phyloP scores from a whole-genome alignment of 2,797 vertebrate genomes.

The Stomatorhinus walkeri region DNA sequence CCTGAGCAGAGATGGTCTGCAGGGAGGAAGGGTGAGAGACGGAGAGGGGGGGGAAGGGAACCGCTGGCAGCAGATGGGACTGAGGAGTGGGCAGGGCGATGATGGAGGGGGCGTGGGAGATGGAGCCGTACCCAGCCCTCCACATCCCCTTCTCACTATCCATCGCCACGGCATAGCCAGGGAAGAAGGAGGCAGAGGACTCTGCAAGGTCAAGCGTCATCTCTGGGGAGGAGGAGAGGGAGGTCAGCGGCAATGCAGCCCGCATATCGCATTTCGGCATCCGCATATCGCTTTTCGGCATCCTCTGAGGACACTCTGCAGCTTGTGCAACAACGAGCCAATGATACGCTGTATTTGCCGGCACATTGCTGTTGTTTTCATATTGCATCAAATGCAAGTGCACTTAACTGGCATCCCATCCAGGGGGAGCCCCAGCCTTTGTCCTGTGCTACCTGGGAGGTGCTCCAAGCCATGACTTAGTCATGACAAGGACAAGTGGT shows the following conservation, averaged over 20 bases:
- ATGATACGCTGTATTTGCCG: no score
- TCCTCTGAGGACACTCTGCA: neutral
- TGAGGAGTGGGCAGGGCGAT: conserved; percentile 71
- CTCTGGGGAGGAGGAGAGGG: conserved; percentile 41
- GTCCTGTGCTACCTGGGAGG: neutral
- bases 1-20: conserved; percentile 63
- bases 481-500: neutral
- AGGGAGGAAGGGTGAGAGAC: conserved; percentile 49
- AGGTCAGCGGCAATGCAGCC: neutral
- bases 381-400: neutral
- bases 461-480: neutral
- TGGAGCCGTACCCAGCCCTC: conserved; percentile 50
- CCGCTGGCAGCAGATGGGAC: conserved; percentile 59
- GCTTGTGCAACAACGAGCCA: neutral
- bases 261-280: neutral
- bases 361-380: neutral
- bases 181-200: conserved; percentile 47
- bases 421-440: neutral
- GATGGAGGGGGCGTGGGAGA: conserved; percentile 67
- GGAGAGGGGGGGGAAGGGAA: conserved; percentile 63
- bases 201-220: conserved; percentile 48
- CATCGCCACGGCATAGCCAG: conserved; percentile 34
- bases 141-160: conserved; percentile 39
- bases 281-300: neutral
- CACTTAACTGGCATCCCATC: neutral